Percentiles rank a stretch among this genome's conserved stretches.
Evolutionary conservation across 2,113 vertebrate species (phyloP).

Genomic region (Suricata suricatta): DNA sequence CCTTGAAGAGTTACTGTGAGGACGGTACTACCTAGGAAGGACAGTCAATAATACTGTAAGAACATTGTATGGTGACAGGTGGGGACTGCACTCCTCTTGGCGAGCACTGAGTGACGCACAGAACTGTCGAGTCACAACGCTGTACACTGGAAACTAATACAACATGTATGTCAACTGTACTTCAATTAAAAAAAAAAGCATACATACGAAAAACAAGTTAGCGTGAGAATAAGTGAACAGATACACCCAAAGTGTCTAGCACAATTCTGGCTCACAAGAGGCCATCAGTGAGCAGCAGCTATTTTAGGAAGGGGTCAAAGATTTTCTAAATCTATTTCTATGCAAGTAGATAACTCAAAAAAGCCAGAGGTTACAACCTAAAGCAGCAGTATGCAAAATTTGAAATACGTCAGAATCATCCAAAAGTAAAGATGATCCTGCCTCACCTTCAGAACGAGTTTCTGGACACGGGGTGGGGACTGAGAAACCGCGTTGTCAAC

Average conservation of each 20-base stretch:
- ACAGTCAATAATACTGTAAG: not conserved
- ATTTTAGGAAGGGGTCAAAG: not conserved
- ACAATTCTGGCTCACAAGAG: not conserved
- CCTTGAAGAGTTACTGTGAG: not conserved
- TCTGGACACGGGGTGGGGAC: not conserved
- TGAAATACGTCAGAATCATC: not conserved
- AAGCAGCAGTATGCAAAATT: not conserved
- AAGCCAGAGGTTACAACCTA: not conserved
- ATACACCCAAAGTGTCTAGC: not conserved
- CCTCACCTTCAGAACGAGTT: not conserved
- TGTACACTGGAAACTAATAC: not conserved
- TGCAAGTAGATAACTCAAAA: not conserved
- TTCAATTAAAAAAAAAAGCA: not conserved
- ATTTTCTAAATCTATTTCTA: not conserved
- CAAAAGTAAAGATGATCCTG: not conserved
- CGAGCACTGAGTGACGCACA: not conserved
- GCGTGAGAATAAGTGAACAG: not conserved
- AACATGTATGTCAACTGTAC: not conserved
- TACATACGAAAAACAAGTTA: not conserved
- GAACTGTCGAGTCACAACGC: no score
- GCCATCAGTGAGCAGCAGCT: not conserved
- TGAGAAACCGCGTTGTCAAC: not conserved
- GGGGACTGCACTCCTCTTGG: not conserved
- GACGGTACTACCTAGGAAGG: not conserved
- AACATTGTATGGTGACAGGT: not conserved